Evolutionary conservation across 2,888 invertebrate genomes (phyloP), one percentile per base, ranked within the genome.

Genomic region (Chrysina gloriosa): DNA sequence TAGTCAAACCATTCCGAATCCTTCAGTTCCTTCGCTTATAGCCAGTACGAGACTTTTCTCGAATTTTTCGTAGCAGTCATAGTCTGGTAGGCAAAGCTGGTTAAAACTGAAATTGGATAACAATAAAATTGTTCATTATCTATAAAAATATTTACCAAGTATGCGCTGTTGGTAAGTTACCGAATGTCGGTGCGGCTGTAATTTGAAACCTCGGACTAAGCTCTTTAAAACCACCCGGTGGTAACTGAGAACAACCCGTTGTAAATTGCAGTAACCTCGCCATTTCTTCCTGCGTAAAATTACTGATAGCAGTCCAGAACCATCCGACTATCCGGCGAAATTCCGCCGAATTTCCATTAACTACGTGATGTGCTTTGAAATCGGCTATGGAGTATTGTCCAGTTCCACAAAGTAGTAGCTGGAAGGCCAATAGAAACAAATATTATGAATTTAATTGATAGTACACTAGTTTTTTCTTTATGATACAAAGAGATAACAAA

Each of bases 1-100:
- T 27, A 25, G 58, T 84, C 84, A 89, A 73, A 89, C 88, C 88
- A 92, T 88, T 70, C 93, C 93, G 84, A 97, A 97, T 7, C 97
- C 97, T 86, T 97, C 97, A 31, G 93, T 94, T 45, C 97, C 97
- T 85, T 97, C 97, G 84, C 94, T 96, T 82, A 97, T 95, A 73
- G 97, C 96, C 83, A 96, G 86, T 9, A 96, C 87, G 66, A 97
- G 86, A 42, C 95, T 93, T 80, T 92, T 93, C 80, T 97, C 96
- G 74, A 97, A 94, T 77, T 93, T 94, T 82, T 97, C 96, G 84
- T 96, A 96, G 77, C 90, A 90, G 83, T 96, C 96, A 85, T 97
- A 97, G 84, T 96, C 96, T 19, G 97, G 97, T 78, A 97, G 86
- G 84, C 96, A 96, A 70, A 97, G 89, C 85, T 97, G 96, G 88